Conservation (phyloP, 1,140 invertebrate genomes). For the Papilio dardanus region DNA sequence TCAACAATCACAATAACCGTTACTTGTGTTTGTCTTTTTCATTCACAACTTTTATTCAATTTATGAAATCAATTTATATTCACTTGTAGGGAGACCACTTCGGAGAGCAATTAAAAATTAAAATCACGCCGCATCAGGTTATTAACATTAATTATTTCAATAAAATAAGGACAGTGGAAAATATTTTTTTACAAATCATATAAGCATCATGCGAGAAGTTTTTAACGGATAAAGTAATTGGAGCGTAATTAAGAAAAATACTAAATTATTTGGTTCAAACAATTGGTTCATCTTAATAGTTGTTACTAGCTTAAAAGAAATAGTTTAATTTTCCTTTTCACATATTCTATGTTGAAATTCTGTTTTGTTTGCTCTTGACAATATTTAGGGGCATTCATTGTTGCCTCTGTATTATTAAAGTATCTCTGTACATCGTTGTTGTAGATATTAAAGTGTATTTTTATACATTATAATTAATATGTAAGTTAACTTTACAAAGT, state of each 20-base stretch:
- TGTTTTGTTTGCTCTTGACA: too few relatives aligned
- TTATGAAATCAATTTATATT: constrained; percentile 1
- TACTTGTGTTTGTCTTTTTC: neutral
- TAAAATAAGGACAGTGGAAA: neutral
- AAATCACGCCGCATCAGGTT: neutral
- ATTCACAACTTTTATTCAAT: neutral
- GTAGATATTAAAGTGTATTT: too few relatives aligned
- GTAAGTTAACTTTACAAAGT: neutral
- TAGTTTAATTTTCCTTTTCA: too few relatives aligned
- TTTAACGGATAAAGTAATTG: neutral
- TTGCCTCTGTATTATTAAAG: too few relatives aligned
- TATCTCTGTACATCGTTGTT: too few relatives aligned
- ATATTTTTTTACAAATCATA: neutral
- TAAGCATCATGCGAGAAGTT: neutral
- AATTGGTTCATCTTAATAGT: too few relatives aligned
- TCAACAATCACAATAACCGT: neutral
- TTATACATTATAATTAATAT: too few relatives aligned
- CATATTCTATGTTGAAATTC: too few relatives aligned
- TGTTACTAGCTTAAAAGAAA: too few relatives aligned
- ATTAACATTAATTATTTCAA: neutral
- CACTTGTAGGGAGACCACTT: neutral
- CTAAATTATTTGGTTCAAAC: too few relatives aligned
- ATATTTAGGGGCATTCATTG: too few relatives aligned
- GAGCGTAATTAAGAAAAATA: too few relatives aligned
- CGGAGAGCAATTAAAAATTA: constrained; percentile 7